phyloP scores from a whole-genome alignment of 2,888 invertebrate species.

The Luperina testacea region DNA sequence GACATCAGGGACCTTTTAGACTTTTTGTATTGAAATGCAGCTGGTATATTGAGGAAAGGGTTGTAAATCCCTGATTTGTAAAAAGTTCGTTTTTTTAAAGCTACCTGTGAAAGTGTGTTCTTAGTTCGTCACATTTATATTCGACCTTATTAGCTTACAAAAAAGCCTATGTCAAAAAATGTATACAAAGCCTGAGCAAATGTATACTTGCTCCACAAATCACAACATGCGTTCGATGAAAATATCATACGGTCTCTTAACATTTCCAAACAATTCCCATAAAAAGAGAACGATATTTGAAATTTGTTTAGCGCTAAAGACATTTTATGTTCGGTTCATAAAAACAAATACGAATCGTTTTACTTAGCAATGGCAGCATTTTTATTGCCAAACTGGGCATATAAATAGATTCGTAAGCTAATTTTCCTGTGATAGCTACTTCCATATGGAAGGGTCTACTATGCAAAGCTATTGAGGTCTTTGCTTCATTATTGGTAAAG shows the following conservation, averaged over 20 bases:
- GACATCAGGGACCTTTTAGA: constrained; percentile 36
- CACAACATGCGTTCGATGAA: neutral
- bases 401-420: too few species aligned
- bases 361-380: neutral
- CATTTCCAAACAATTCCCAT: too few species aligned
- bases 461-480: neutral
- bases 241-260: neutral
- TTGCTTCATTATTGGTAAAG: neutral
- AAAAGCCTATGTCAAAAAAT: neutral
- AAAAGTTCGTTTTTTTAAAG: constrained; percentile 22
- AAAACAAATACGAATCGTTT: neutral
- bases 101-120: constrained; percentile 26
- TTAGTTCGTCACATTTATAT: neutral
- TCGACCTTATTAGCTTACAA: neutral
- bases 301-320: neutral
- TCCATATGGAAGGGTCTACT: neutral
- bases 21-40: constrained; percentile 34
- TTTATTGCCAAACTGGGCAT: neutral
- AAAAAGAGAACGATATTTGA: neutral
- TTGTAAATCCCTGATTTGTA: constrained; percentile 14
- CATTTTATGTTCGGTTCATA: neutral
- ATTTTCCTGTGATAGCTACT: neutral
- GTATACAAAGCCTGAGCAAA: neutral
- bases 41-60: constrained; percentile 9
- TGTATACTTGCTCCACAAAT: neutral